A percentile compares a stretch with the other conserved stretches of the same genome.
Conservation (phyloP, 1,140 invertebrate species). For the Drosophila pseudoobscura region DNA sequence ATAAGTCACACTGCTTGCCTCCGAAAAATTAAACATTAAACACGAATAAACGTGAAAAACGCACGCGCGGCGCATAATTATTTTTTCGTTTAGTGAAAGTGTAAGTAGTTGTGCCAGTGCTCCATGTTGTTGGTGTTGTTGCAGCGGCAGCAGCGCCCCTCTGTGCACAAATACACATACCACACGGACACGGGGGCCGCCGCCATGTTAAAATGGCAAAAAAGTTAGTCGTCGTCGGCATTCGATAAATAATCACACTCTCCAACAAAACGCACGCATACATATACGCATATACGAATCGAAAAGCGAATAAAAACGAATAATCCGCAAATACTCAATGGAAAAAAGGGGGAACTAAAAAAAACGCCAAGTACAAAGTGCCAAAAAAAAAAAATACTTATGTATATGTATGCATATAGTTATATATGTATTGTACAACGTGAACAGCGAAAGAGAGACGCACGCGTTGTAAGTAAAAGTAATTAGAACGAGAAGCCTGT, state of each 20-base stretch:
- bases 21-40: slow-evolving; percentile 1
- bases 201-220: slow-evolving; percentile 60
- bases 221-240: slow-evolving; percentile 33
- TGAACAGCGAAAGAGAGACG: slow-evolving; percentile 36
- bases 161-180: slow-evolving; percentile 62
- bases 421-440: slow-evolving; percentile 11
- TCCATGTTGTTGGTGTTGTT: slow-evolving; percentile 45
- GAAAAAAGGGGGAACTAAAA: slow-evolving; percentile 12
- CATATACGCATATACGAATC: too few species aligned
- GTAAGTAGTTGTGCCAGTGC: slow-evolving; percentile 52
- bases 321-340: slow-evolving; percentile 26
- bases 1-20: too few species aligned
- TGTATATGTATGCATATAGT: slow-evolving; percentile 11
- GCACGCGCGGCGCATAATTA: slow-evolving; percentile 63
- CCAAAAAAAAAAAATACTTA: slow-evolving; percentile 22
- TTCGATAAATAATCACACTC: slow-evolving; percentile 23
- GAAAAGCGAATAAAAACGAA: slow-evolving; percentile 22
- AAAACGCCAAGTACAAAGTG: slow-evolving; percentile 36
- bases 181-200: slow-evolving; percentile 14
- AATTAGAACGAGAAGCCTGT: slow-evolving; percentile 60
- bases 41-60: slow-evolving; percentile 53
- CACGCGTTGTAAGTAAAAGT: slow-evolving; percentile 54
- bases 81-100: slow-evolving; percentile 70
- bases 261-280: too few species aligned
- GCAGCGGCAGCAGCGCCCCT: slow-evolving; percentile 24